Evolutionary conservation across 2,797 vertebrate species (phyloP).

Genomic region (Corythornis leucogaster): DNA sequence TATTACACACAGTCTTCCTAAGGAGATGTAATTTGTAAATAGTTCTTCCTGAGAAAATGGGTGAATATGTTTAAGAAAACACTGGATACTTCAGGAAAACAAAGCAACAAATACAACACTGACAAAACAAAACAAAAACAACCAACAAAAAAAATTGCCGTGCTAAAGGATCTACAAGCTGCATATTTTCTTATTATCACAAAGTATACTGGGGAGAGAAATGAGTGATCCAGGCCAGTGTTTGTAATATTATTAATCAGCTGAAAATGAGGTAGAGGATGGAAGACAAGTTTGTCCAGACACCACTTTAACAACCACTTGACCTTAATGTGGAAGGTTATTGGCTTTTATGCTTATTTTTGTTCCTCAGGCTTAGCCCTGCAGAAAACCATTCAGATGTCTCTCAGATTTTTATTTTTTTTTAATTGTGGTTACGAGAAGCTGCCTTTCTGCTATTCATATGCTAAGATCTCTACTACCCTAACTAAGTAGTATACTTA

Average conservation of each 20-base stretch:
- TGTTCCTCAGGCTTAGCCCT: slow-evolving; percentile 21
- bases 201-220: slow-evolving; percentile 21
- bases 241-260: slow-evolving; percentile 28
- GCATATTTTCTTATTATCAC: slow-evolving; percentile 19
- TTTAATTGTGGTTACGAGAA: slow-evolving; percentile 5
- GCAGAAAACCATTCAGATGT: slow-evolving; percentile 46
- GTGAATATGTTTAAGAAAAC: slow-evolving; percentile 47
- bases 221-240: not conserved
- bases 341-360: slow-evolving; percentile 14
- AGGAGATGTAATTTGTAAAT: slow-evolving; percentile 37
- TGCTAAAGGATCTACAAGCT: slow-evolving; percentile 42
- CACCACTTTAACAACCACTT: slow-evolving; percentile 48
- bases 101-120: not conserved
- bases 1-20: not conserved
- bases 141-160: not conserved
- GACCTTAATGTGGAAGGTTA: slow-evolving; percentile 44
- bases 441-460: slow-evolving; percentile 18
- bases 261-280: slow-evolving; percentile 31
- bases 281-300: slow-evolving; percentile 42
- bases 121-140: not conserved
- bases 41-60: slow-evolving; percentile 47
- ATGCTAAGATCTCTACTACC: slow-evolving; percentile 18
- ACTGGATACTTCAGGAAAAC: slow-evolving; percentile 35
- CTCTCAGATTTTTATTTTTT: not conserved
- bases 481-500: slow-evolving; percentile 11